Conservation (phyloP, 2,888 invertebrate species). For the Rugalucina vietnamica region DNA sequence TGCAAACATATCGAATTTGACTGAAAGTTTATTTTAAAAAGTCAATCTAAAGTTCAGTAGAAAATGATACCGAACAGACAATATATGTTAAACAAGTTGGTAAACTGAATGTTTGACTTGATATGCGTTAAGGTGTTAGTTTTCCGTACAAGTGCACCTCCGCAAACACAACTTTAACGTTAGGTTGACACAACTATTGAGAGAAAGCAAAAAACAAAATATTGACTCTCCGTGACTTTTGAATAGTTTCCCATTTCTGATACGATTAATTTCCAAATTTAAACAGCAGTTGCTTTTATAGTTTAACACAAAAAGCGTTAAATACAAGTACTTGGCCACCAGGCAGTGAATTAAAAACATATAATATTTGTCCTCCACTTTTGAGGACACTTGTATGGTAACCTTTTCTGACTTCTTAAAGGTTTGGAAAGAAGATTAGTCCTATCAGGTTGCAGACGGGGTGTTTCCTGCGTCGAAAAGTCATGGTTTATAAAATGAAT, state of each 20-base stretch:
- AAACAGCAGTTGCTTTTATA: slow-evolving; percentile 49
- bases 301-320: slow-evolving; percentile 15
- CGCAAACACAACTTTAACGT: slow-evolving; percentile 1
- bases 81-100: not conserved
- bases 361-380: slow-evolving; percentile 8
- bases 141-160: slow-evolving; percentile 10
- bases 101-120: slow-evolving; percentile 16
- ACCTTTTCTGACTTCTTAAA: not conserved
- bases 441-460: slow-evolving; percentile 2
- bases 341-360: slow-evolving; percentile 11
- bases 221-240: slow-evolving; percentile 62
- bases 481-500: not conserved
- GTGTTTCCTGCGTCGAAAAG: not conserved
- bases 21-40: slow-evolving; percentile 5
- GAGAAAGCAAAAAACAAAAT: slow-evolving; percentile 52
- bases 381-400: slow-evolving; percentile 7
- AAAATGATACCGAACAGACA: slow-evolving; percentile 7
- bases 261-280: slow-evolving; percentile 54
- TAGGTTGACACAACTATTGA: slow-evolving; percentile 51
- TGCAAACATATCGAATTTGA: slow-evolving; percentile 1
- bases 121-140: slow-evolving; percentile 16
- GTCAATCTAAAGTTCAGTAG: slow-evolving; percentile 17
- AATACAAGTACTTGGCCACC: slow-evolving; percentile 14
- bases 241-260: slow-evolving; percentile 49
- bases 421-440: not conserved